phyloP scores from a whole-genome alignment of 1,140 invertebrate species.

The Papilio xuthus region DNA sequence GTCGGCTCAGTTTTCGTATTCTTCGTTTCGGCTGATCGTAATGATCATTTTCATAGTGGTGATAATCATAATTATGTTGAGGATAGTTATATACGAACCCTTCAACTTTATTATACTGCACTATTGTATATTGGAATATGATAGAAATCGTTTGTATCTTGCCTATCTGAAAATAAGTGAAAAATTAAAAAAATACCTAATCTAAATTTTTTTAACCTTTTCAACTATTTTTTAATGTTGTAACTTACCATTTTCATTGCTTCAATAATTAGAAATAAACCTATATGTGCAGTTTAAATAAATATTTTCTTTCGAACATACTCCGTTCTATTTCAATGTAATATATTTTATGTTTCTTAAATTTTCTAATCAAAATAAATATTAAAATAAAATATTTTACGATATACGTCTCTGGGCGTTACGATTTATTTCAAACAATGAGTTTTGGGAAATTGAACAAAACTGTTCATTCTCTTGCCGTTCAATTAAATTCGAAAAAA shows the following conservation, averaged over 20 bases:
- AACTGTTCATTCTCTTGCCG: not conserved
- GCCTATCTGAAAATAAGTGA: conserved; percentile 3
- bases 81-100: not conserved
- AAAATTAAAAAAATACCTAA: not conserved
- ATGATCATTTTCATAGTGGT: not conserved
- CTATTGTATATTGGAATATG: not conserved
- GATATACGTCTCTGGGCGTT: not conserved
- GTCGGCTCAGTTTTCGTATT: not conserved
- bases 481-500: not conserved
- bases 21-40: conserved; percentile 2
- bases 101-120: not conserved
- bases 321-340: not conserved
- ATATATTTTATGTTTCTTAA: not conserved
- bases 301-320: not conserved
- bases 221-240: not conserved
- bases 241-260: conserved; percentile 11
- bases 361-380: not conserved
- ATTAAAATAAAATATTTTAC: conserved; percentile 17
- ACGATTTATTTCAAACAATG: not conserved
- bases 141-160: not conserved
- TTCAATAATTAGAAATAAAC: not conserved
- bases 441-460: not conserved
- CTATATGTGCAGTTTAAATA: not conserved
- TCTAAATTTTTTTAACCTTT: too few relatives aligned
- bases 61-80: not conserved